Base-by-base conservation (phyloP, 2,888 invertebrate species). In the Osedax frankpressi region DNA sequence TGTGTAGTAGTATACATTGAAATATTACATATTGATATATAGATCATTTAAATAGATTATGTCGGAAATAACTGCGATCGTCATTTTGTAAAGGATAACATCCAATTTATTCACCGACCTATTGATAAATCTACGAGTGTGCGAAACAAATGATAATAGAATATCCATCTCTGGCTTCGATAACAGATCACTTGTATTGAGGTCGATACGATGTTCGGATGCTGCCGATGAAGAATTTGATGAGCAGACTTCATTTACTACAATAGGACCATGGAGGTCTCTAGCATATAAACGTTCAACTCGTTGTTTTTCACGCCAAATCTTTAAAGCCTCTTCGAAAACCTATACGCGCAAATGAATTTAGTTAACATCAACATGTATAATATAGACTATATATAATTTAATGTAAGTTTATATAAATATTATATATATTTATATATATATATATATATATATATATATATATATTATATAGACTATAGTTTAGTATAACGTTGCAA, bases 321-420 rank as follows among this genome's bases (percentile, higher is more conserved):
- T 87, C 83, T 91, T 91, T 74, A 96, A 86, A 11, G 94, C 93
- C 73, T 91, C 92, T 85, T 96, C 95, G 78, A 96, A 87, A 3
- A 90, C 90, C 89, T 89, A n/a, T n/a, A n/a, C n/a, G n/a, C n/a
- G n/a, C n/a, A n/a, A n/a, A n/a, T n/a, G n/a, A n/a, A n/a, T n/a
- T n/a, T n/a, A n/a, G n/a, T n/a, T n/a, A n/a, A n/a, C n/a, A n/a
- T n/a, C n/a, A n/a, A n/a, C n/a, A n/a, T n/a, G n/a, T n/a, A n/a
- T n/a, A n/a, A n/a, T n/a, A n/a, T n/a, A n/a, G n/a, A n/a, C n/a
- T n/a, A n/a, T n/a, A n/a, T n/a, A n/a, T n/a, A n/a, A n/a, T n/a
- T n/a, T n/a, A n/a, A n/a, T n/a, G n/a, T n/a, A n/a, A n/a, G n/a
- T n/a, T n/a, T n/a, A n/a, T n/a, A n/a, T n/a, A n/a, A n/a, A n/a